Evolutionary conservation across 2,888 invertebrate genomes (phyloP).

Genomic region (Heterodera filipjevi): DNA sequence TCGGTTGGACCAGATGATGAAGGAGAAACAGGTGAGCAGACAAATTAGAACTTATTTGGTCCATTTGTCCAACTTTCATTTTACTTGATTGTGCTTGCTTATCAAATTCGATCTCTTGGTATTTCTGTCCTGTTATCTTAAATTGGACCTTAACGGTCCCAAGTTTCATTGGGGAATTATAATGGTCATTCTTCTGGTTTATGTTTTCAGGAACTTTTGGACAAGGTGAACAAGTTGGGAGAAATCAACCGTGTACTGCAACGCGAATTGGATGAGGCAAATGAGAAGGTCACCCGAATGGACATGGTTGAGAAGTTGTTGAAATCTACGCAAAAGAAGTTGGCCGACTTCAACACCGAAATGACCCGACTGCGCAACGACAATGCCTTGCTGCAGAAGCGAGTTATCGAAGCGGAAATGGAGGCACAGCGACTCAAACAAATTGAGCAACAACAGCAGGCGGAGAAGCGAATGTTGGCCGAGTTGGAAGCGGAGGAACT

Average conservation of each 20-base stretch:
- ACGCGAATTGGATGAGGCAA: conserved; percentile 28
- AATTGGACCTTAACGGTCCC: too few relatives aligned
- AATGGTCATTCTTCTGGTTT: too few relatives aligned
- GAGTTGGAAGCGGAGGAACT: background rate
- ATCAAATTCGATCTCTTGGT: too few relatives aligned
- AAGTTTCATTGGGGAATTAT: too few relatives aligned
- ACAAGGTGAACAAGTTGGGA: conserved; percentile 24
- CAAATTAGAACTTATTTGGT: background rate
- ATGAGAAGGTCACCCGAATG: conserved; percentile 30
- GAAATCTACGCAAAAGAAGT: background rate
- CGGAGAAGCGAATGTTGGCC: background rate
- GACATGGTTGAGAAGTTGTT: conserved; percentile 22
- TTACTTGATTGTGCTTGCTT: too few relatives aligned
- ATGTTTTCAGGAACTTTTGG: conserved; percentile 10
- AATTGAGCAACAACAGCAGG: background rate
- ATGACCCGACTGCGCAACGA: conserved; percentile 24
- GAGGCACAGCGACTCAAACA: background rate
- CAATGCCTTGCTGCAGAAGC: conserved; percentile 2
- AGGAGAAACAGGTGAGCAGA: background rate
- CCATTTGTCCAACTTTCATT: too few relatives aligned
- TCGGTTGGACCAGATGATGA: background rate
- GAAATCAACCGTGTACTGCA: background rate
- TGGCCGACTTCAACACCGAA: conserved; percentile 5
- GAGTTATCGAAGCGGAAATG: background rate
- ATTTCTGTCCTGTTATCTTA: too few relatives aligned